Conservation (phyloP, 2,113 vertebrate genomes). For the Oreochromis niloticus region DNA sequence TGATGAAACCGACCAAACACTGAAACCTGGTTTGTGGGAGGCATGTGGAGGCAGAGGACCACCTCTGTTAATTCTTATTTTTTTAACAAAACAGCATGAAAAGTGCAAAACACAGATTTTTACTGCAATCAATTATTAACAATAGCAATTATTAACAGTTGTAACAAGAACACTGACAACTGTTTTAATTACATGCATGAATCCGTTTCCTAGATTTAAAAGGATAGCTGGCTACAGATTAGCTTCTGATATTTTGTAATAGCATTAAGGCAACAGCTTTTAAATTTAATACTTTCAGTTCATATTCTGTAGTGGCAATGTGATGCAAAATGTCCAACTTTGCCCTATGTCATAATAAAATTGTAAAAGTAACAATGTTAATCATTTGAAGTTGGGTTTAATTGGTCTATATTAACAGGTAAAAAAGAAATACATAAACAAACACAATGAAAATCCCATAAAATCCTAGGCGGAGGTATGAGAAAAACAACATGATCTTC, state of each 20-base stretch:
- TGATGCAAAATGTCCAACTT: neutral
- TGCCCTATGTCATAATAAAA: neutral
- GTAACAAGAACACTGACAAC: neutral
- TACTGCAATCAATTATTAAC: neutral
- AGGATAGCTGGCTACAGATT: neutral
- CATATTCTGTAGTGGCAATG: neutral
- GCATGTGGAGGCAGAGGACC: neutral
- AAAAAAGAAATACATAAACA: slow-evolving; percentile 4
- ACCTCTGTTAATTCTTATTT: neutral
- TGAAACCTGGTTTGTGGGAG: neutral
- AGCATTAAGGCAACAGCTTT: neutral
- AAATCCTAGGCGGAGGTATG: neutral
- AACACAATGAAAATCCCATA: neutral
- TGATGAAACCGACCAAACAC: slow-evolving; percentile 33
- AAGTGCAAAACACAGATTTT: neutral
- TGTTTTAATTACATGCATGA: neutral
- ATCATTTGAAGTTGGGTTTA: neutral
- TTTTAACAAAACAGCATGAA: neutral
- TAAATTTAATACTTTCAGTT: neutral
- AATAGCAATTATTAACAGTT: neutral
- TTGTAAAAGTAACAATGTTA: neutral
- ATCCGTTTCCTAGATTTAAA: neutral
- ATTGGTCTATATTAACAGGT: neutral
- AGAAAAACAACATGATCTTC: neutral
- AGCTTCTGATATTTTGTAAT: neutral